A percentile compares a stretch with the other conserved stretches of the same genome.
phyloP scores from a whole-genome alignment of 92 coral and sea anemone genomes.

The Muricea muricata region DNA sequence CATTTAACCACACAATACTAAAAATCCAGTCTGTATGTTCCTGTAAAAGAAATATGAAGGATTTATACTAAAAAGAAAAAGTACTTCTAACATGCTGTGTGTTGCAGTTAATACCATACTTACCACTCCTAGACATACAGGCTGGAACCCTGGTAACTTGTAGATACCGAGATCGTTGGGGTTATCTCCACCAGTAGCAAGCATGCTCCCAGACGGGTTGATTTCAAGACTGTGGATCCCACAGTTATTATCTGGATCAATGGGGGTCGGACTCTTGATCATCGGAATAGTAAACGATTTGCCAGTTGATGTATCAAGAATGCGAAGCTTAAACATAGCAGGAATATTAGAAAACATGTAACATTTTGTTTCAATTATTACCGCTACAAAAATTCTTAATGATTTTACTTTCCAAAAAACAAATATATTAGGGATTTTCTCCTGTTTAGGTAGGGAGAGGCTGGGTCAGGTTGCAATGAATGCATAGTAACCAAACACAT shows the following conservation, averaged over 20 bases:
- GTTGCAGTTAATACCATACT: no score
- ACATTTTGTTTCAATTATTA: no score
- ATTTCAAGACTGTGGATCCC: conserved; percentile 88
- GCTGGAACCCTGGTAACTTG: conserved; percentile 88
- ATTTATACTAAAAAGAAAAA: no score
- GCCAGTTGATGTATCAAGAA: conserved; percentile 73
- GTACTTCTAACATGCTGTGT: no score
- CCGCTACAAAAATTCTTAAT: no score
- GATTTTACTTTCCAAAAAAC: no score
- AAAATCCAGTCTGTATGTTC: conserved; percentile 92
- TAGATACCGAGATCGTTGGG: conserved; percentile 92
- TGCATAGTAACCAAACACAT: no score
- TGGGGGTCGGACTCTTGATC: conserved; percentile 72
- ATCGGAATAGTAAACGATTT: conserved; percentile 70
- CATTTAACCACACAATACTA: conserved; percentile 84
- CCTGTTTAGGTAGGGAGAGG: neutral
- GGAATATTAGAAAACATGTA: no score
- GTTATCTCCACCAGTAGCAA: conserved; percentile 92
- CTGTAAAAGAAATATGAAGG: no score
- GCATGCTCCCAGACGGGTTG: conserved; percentile 67
- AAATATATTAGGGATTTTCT: no score
- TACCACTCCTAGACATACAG: conserved; percentile 94
- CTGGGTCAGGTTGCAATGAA: no score
- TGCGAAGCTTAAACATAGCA: conserved; percentile 82
- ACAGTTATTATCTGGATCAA: conserved; percentile 75